Evolutionary conservation across 2,797 vertebrate species (phyloP), one percentile per base, ranked within the genome.

Genomic region (Chromobotia macracanthus): DNA sequence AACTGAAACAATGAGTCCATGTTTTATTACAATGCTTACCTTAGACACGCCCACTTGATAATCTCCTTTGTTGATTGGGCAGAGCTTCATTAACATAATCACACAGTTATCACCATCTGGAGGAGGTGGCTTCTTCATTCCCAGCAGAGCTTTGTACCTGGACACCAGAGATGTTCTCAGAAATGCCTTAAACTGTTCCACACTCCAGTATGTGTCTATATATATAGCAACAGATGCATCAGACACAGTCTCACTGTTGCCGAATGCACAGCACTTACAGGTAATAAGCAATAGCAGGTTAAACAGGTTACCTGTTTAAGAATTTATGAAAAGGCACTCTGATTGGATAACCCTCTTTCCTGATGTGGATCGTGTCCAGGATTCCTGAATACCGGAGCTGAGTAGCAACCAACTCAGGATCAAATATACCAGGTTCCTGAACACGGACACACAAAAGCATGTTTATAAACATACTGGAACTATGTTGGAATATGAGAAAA

Each of bases 351-450:
- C 97, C 97, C 23, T 97, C 95, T 82, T 94, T 98, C 83, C 97
- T 94, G 87, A 99, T 99, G 1, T 93, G 92, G 85, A 98, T 96
- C 19, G 98, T 97, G 89, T 98, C 98, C 87, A 99, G 90, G 73
- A 99, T 95, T 6, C 98, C 98, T 0, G 95, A 96, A 84, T 97
- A 98, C 68, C 94, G 93, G 79, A 99, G 90, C 90, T 99, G 98
- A 23, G 88, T 86, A 85, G 83, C 94, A 60, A 99, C 93, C 80
- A 98, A 87, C 0, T 99, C 97, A 0, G 89, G 83, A 86, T 98
- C 96, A 0, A 99, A 98, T 58, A 94, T 90, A 23, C 92, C 94
- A 0, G 96, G 93, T 75, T 97, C 96, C 97, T 99, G 82, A 56
- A 83, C 38, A 84, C 5, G 66, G 44, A 78, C 31, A 79, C 4